Percentiles rank a stretch among this genome's conserved stretches.
These are phyloP conservation scores for Triplophysa dalaica DNA, from an alignment of 2,113 vertebrate genomes.

Conservation along the genomic window DNA sequence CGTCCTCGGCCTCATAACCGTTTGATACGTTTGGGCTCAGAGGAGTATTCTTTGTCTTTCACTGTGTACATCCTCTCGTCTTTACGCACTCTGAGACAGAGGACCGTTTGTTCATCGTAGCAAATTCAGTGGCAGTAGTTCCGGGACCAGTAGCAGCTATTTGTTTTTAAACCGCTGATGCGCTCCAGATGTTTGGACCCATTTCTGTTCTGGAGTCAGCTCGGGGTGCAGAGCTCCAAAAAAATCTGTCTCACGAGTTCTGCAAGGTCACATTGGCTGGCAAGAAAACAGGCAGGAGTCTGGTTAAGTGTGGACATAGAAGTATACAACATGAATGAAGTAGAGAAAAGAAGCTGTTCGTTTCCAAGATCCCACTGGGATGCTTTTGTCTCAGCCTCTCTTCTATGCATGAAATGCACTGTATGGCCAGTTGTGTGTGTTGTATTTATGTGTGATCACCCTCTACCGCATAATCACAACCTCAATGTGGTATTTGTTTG, in stretches of 20 bases:
- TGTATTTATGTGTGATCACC: slow-evolving; percentile 54
- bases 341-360: too few species aligned
- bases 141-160: slow-evolving; percentile 48
- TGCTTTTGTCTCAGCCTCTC: neutral
- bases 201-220: slow-evolving; percentile 20
- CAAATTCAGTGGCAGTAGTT: slow-evolving; percentile 37
- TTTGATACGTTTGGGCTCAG: slow-evolving; percentile 40
- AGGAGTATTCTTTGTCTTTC: slow-evolving; percentile 5
- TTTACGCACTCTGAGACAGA: slow-evolving; percentile 15
- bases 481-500: slow-evolving; percentile 46
- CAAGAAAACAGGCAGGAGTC: neutral
- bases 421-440: slow-evolving; percentile 54
- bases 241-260: neutral
- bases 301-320: neutral
- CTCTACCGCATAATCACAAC: slow-evolving; percentile 3
- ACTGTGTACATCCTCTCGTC: neutral
- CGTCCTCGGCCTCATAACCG: neutral
- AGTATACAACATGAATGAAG: too few species aligned
- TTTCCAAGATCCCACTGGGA: too few species aligned
- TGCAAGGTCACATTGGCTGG: neutral
- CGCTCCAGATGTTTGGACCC: slow-evolving; percentile 52
- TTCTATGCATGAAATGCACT: neutral
- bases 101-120: slow-evolving; percentile 41
- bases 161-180: slow-evolving; percentile 53
- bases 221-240: neutral